A percentile compares a stretch with the other conserved stretches of the same genome.
phyloP scores from a whole-genome alignment of 2,888 invertebrate species.

The Steromphala cineraria region DNA sequence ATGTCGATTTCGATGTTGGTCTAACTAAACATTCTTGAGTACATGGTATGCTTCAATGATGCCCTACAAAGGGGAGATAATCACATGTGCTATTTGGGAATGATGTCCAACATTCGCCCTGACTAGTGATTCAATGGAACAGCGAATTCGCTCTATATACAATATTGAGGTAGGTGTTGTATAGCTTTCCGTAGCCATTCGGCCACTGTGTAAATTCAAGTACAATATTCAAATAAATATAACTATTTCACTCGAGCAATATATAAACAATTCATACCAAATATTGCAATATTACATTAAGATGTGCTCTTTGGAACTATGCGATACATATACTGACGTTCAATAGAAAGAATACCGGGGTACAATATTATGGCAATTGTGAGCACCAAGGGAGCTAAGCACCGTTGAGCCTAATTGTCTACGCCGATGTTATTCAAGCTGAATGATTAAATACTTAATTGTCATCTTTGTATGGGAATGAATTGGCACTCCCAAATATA shows the following conservation, averaged over 20 bases:
- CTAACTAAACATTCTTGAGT: no score
- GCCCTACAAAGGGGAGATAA: not conserved
- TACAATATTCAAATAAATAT: not conserved
- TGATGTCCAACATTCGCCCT: not conserved
- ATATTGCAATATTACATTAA: no score
- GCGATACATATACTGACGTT: no score
- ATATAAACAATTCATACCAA: no score
- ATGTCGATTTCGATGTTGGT: no score
- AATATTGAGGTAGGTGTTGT: slow-evolving; percentile 12
- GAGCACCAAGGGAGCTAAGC: slow-evolving; percentile 4
- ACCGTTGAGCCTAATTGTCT: not conserved
- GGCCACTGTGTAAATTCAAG: no score
- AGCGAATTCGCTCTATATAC: not conserved
- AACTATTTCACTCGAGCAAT: not conserved
- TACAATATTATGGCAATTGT: not conserved
- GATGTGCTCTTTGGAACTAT: no score
- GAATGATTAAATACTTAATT: no score
- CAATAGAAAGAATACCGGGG: not conserved
- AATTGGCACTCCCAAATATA: no score
- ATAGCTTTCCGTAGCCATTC: not conserved
- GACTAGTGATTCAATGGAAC: slow-evolving; percentile 1
- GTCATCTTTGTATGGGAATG: no score
- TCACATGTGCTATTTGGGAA: slow-evolving; percentile 3
- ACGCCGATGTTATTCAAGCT: no score
- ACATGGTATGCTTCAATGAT: no score